Base-by-base conservation (phyloP, 2,797 vertebrate genomes). In the Fistularia commersonii region DNA sequence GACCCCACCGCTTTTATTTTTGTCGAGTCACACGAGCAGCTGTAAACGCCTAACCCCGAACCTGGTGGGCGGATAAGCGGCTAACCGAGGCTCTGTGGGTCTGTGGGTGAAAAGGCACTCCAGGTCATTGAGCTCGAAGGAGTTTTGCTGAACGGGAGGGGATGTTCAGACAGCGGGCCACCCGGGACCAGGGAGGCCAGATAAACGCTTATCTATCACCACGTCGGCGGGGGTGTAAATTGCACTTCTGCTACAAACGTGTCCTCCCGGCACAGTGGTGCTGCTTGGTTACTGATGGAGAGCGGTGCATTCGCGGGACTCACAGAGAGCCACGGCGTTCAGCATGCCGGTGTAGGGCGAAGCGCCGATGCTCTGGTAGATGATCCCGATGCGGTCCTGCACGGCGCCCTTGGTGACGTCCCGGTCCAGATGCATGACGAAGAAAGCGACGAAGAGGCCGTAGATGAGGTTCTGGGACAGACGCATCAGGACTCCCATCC, bases 381-480 rank as follows among this genome's bases (percentile, higher is more conserved):
- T 66, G 60, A 99, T 82, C 49, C 95, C 96, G 6, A 98, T 87
- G 0, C 95, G 93, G 74, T 99, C 93, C 84, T 98, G 96, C 48
- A 96, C 57, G 0, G 95, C 97, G 7, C 95, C 97, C 61, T 93
- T 93, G 12, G 63, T 54, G 60, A 93, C 44, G 4, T 98, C 89
- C 0, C 41, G 51, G 52, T 82, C 90, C 7, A 99, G 70, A 6
- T 80, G 87, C 10, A 93, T 92, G 40, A 99, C 83, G 58, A 93
- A 99, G 74, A 97, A 93, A 15, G 90, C 91, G 66, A 98, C 15
- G 23, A 97, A 96, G 55, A 97, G 77, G 11, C 91, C 91, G 51
- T 94, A 93, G 38, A 98, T 88, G 49, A 99, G 69, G 67, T 98
- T 99, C 90, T 98, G 96, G n/a, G 89, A 88, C 34, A 98, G 90